phyloP scores from a whole-genome alignment of 2,797 vertebrate genomes.

The Cyprinodon diabolis region DNA sequence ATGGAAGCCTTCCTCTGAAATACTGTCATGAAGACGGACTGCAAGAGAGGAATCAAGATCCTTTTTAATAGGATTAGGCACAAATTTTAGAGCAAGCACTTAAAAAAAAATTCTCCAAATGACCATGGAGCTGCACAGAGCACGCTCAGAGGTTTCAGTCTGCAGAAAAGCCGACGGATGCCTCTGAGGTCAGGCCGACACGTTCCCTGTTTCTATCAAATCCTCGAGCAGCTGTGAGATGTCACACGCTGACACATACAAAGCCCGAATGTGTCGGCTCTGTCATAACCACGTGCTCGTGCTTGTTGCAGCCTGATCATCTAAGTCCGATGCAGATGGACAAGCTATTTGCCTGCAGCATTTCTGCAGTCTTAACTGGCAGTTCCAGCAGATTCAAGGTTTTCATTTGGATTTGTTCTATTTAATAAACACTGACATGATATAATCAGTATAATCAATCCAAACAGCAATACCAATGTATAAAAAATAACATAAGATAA shows the following conservation, averaged over 20 bases:
- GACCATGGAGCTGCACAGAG: background rate
- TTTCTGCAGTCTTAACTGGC: background rate
- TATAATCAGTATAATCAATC: background rate
- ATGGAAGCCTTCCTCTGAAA: constrained; percentile 96
- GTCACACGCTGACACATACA: constrained; percentile 4
- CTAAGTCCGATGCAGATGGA: background rate
- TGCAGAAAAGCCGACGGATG: too few relatives aligned
- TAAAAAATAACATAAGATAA: too few relatives aligned
- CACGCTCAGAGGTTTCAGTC: too few relatives aligned
- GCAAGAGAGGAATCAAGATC: constrained; percentile 30
- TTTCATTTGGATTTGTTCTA: background rate
- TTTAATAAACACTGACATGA: background rate
- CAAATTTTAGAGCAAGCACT: background rate
- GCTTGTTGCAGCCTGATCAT: background rate
- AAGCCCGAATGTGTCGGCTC: constrained; percentile 3
- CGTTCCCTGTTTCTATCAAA: background rate
- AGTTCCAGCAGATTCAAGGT: background rate
- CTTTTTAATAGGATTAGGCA: background rate
- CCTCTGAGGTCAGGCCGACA: background rate
- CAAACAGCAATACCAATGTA: too few relatives aligned
- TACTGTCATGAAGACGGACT: constrained; percentile 97
- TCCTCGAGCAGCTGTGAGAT: background rate
- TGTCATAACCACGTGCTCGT: too few relatives aligned
- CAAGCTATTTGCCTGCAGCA: background rate
- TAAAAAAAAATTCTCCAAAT: background rate